These are phyloP conservation scores for Uria aalge DNA, from an alignment of 2,113 vertebrate genomes.

Conservation along the genomic window DNA sequence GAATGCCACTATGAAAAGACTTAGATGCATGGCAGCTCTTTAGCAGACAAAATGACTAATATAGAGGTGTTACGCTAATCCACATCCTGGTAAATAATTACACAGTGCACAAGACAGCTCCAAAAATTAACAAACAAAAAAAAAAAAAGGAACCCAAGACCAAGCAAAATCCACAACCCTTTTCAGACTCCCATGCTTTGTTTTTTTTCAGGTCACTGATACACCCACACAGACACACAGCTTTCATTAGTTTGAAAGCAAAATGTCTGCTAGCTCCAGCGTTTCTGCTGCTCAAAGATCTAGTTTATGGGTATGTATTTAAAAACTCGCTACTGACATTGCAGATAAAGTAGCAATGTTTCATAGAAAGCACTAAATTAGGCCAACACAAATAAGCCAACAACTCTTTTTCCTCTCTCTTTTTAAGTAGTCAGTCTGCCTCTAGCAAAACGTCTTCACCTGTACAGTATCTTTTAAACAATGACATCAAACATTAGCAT, in stretches of 20 bases:
- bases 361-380: background rate
- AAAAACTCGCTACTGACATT: background rate
- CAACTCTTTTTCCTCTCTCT: background rate
- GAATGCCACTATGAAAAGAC: background rate
- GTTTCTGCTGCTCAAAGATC: background rate
- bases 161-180: background rate
- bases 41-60: background rate
- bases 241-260: background rate
- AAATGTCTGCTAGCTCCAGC: background rate
- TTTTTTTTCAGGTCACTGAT: background rate
- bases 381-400: background rate
- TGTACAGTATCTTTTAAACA: background rate
- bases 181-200: background rate
- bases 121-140: background rate
- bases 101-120: background rate
- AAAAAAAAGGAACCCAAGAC: rapidly evolving
- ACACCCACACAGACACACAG: background rate
- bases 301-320: background rate
- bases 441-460: background rate
- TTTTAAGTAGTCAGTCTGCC: background rate
- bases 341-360: background rate
- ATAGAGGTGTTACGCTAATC: background rate
- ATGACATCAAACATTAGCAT: background rate
- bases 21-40: background rate
- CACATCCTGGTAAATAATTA: background rate